A percentile compares a stretch with the other conserved stretches of the same genome.
Evolutionary conservation across 2,888 invertebrate genomes (phyloP).

Genomic region (Acronicta aceris): DNA sequence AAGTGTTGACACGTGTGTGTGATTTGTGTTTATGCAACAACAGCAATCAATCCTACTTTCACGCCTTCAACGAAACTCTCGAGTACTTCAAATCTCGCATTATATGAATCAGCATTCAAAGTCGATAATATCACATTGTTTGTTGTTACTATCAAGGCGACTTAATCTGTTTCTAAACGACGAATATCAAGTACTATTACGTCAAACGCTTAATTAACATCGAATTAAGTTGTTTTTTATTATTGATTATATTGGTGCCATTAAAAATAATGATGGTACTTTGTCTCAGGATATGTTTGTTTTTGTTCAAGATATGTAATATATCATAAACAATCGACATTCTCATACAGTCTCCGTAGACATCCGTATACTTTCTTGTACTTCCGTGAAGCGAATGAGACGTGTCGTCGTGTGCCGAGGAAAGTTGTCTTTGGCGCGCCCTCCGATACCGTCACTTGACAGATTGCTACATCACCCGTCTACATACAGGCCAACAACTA

Average conservation of each 20-base stretch:
- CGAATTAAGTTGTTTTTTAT: slow-evolving; percentile 8
- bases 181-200: slow-evolving; percentile 7
- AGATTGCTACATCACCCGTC: slow-evolving; percentile 64
- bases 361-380: slow-evolving; percentile 63
- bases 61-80: not conserved
- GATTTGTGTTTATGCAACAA: slow-evolving; percentile 43
- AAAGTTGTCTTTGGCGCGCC: slow-evolving; percentile 75
- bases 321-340: slow-evolving; percentile 55
- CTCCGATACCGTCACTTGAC: slow-evolving; percentile 66
- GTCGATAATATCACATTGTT: slow-evolving; percentile 4
- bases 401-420: slow-evolving; percentile 60
- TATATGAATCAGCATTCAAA: slow-evolving; percentile 13
- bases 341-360: slow-evolving; percentile 52
- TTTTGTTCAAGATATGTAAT: slow-evolving; percentile 31
- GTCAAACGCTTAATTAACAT: slow-evolving; percentile 37
- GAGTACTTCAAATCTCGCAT: not conserved
- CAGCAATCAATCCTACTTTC: slow-evolving; percentile 6
- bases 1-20: slow-evolving; percentile 62
- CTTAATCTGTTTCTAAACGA: slow-evolving; percentile 23
- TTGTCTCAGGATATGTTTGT: slow-evolving; percentile 15
- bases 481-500: slow-evolving; percentile 47
- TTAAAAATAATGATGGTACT: slow-evolving; percentile 10
- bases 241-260: slow-evolving; percentile 1
- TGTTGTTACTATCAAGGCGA: slow-evolving; percentile 9
- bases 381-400: slow-evolving; percentile 67